Evolutionary conservation across 2,113 vertebrate species (phyloP), one percentile per base, ranked within the genome.

Genomic region (Azemiops feae): DNA sequence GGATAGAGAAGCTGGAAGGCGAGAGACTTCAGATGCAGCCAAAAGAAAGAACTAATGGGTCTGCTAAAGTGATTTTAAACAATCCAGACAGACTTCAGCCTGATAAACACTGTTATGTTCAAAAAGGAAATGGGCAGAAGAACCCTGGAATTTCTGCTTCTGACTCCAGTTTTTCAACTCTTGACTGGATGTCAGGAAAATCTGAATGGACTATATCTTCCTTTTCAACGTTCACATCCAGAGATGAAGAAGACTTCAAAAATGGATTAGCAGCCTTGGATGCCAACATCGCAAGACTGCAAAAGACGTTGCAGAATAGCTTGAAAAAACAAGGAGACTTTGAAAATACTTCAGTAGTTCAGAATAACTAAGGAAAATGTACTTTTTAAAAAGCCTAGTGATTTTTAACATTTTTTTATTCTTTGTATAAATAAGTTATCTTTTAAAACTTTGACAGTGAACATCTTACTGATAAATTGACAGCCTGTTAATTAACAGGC

Each of bases 221-320:
- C 6, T 97, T 98, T 53, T 98, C 98, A 18, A 99, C 98, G 0
- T 99, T 99, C 92, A 98, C 98, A 54, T 99, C 98, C 43, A 97
- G 64, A 54, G 99, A 99, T 47, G 99, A 99, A 95, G 98, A 98
- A 23, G 98, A 98, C 50, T 99, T 99, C 64, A 98, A 97, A 90
- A 98, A 98, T 0, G 98, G 98, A 27, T 97, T 99, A 93, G 99
- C 98, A 4, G 98, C 98, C 0, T 96, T 99, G 95, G 99, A 99
- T 88, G 99, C 99, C 85, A 99, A 98, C 95, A 99, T 99, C 55
- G 98, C 98, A 81, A 98, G 97, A 92, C 97, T 99, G 90, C 99
- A 99, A 97, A 98, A 96, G 90, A 99, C 98, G 0, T 96, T 99
- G 5, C 97, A 98, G 86, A 97, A 96, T 57, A 98, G 97, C 87